Percentiles rank a stretch among this genome's conserved stretches.
These are phyloP conservation scores for Eretmocerus hayati DNA, from an alignment of 2,888 invertebrate species.

Conservation along the genomic window DNA sequence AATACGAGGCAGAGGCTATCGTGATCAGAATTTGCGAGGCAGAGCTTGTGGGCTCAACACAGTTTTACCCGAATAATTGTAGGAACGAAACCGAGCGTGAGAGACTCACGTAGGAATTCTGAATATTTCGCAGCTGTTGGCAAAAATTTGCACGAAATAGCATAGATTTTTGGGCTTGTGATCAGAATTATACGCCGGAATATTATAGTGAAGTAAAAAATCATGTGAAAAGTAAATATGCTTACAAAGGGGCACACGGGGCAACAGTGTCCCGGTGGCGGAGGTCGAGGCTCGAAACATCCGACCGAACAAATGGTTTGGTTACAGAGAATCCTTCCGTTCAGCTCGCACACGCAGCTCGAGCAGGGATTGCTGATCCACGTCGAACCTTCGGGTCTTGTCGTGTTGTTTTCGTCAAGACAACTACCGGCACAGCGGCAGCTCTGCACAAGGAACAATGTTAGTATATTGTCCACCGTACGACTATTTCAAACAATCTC, in stretches of 20 bases:
- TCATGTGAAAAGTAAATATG: constrained; percentile 1
- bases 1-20: too few relatives aligned
- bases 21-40: too few relatives aligned
- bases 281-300: constrained; percentile 36
- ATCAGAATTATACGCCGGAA: neutral
- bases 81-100: too few relatives aligned
- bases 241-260: constrained; percentile 39
- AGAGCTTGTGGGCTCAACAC: too few relatives aligned
- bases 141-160: too few relatives aligned
- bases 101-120: too few relatives aligned
- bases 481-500: too few relatives aligned
- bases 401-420: constrained; percentile 35
- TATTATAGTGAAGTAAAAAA: neutral
- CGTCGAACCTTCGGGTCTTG: constrained; percentile 36
- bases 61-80: too few relatives aligned
- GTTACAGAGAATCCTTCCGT: constrained; percentile 38
- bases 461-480: too few relatives aligned
- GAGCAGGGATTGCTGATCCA: constrained; percentile 39
- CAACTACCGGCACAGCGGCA: constrained; percentile 39
- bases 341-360: constrained; percentile 36
- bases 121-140: too few relatives aligned
- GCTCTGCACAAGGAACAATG: too few relatives aligned
- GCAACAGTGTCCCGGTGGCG: constrained; percentile 37
- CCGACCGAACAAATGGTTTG: constrained; percentile 39
- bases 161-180: too few relatives aligned